Conservation (phyloP, 2,113 vertebrate genomes). For the Tetrax tetrax region DNA sequence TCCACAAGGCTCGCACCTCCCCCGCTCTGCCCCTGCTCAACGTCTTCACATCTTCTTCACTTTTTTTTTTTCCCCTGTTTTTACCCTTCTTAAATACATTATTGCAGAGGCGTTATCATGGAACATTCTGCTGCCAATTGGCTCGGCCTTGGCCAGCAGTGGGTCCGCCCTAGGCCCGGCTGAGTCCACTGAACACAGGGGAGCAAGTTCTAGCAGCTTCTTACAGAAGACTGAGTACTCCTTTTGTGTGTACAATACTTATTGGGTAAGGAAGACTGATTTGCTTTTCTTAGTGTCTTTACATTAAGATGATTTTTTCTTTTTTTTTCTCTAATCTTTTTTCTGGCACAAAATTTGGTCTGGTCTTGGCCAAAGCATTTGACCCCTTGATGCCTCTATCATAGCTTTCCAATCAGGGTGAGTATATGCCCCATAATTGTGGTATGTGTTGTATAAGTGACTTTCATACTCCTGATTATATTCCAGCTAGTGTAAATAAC, state of each 20-base stretch:
- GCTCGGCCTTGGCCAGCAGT: too few relatives aligned
- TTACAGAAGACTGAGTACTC: neutral
- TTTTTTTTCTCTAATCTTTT: neutral
- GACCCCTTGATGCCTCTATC: neutral
- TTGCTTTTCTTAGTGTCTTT: constrained; percentile 4
- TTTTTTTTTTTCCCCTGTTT: too few relatives aligned
- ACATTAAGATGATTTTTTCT: neutral
- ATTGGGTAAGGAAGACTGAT: neutral
- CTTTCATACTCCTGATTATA: neutral
- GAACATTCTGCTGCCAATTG: too few relatives aligned
- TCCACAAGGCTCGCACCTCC: too few relatives aligned
- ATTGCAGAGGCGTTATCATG: too few relatives aligned
- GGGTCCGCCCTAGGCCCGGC: too few relatives aligned
- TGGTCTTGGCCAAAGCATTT: neutral
- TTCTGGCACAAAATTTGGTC: neutral
- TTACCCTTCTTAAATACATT: too few relatives aligned
- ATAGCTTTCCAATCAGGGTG: neutral
- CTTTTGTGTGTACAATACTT: neutral
- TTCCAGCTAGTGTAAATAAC: neutral
- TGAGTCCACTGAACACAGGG: too few relatives aligned
- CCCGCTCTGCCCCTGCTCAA: too few relatives aligned
- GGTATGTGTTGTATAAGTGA: neutral
- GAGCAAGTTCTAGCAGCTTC: too few relatives aligned
- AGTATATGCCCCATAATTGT: neutral
- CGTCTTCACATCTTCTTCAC: too few relatives aligned